Evolutionary conservation across 2,888 invertebrate species (phyloP).

Genomic region (Polydrusus pterygomalis): DNA sequence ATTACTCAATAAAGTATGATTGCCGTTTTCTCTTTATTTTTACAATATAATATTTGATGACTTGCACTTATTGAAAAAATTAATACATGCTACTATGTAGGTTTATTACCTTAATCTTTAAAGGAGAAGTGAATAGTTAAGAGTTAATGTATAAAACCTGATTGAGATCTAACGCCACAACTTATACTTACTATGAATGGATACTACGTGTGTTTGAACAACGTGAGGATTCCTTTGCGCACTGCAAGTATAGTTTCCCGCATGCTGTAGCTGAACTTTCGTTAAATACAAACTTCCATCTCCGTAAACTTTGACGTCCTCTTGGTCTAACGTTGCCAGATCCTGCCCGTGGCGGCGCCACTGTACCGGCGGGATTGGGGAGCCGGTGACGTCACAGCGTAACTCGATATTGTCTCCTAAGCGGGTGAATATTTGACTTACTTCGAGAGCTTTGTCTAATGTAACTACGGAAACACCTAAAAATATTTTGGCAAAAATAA

Average conservation of each 20-base stretch:
- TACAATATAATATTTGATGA: background rate
- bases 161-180: too few species aligned
- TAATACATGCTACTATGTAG: background rate
- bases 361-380: constrained; percentile 81
- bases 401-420: constrained; percentile 86
- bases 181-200: constrained; percentile 80
- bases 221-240: constrained; percentile 82
- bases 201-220: constrained; percentile 83
- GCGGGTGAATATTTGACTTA: constrained; percentile 81
- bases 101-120: too few species aligned
- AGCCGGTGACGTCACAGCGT: constrained; percentile 84
- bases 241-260: constrained; percentile 86
- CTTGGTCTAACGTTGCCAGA: constrained; percentile 76
- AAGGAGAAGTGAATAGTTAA: too few species aligned
- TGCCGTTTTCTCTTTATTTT: background rate
- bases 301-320: constrained; percentile 81
- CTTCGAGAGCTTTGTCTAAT: constrained; percentile 82
- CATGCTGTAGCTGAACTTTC: constrained; percentile 82
- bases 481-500: constrained; percentile 40
- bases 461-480: constrained; percentile 82
- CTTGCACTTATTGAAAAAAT: background rate
- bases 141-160: too few species aligned
- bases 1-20: background rate
- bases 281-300: constrained; percentile 85
- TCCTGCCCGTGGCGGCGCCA: constrained; percentile 82